Conservation (phyloP, 2,113 vertebrate genomes). For the Macrotus californicus region DNA sequence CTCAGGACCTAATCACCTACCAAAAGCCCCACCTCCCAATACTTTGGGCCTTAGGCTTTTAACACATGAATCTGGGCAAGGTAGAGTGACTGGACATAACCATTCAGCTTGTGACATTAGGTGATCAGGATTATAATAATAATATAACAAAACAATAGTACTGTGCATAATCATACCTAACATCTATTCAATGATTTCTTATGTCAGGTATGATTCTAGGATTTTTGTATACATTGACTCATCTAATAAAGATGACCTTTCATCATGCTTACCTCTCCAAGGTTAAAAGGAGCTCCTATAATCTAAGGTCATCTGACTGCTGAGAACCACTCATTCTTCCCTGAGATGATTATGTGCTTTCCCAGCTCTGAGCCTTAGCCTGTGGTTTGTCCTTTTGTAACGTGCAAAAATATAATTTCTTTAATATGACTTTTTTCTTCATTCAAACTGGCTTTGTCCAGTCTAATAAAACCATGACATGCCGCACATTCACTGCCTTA, state of each 20-base stretch:
- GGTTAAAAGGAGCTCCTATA: background rate
- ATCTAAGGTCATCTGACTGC: background rate
- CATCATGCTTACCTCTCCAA: background rate
- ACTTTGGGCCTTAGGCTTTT: background rate
- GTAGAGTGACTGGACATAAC: background rate
- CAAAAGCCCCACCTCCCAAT: background rate
- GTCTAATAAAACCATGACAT: background rate
- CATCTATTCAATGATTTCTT: background rate
- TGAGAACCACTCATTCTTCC: background rate
- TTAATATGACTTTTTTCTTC: background rate
- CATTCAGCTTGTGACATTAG: background rate
- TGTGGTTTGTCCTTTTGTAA: background rate
- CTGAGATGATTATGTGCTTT: background rate
- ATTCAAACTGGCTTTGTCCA: background rate
- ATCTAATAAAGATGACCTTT: background rate
- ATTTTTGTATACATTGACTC: background rate
- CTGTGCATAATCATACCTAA: background rate
- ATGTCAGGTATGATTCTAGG: background rate
- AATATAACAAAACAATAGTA: background rate
- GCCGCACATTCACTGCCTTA: background rate
- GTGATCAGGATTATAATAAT: background rate
- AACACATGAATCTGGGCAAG: background rate
- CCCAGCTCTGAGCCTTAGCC: background rate
- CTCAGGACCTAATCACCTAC: background rate
- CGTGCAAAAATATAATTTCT: background rate